A percentile compares a stretch with the other conserved stretches of the same genome.
phyloP scores from a whole-genome alignment of 92 coral and sea anemone species.

The Phymanthus crucifer region DNA sequence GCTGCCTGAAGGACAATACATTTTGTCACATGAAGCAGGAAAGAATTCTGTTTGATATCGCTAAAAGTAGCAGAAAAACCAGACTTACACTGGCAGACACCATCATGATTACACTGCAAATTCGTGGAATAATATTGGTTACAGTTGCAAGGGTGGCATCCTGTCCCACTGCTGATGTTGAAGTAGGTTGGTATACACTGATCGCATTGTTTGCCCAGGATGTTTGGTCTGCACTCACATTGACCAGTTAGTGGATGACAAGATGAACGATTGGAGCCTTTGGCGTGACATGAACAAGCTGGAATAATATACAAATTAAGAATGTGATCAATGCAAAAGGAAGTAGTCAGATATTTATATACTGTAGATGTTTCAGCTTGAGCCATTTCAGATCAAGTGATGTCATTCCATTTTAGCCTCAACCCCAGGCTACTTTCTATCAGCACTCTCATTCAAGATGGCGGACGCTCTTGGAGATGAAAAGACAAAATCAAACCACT shows the following conservation, averaged over 20 bases:
- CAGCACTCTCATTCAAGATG: too few relatives aligned
- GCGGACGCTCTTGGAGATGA: too few relatives aligned
- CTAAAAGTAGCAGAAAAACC: conserved; percentile 77
- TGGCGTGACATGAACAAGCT: conserved; percentile 75
- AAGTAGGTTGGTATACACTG: conserved; percentile 59
- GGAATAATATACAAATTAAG: neutral
- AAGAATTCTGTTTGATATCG: too few relatives aligned
- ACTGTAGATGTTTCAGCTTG: too few relatives aligned
- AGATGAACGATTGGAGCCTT: conserved; percentile 65
- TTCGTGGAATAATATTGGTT: conserved; percentile 56
- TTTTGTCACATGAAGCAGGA: too few relatives aligned
- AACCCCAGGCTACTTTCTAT: too few relatives aligned
- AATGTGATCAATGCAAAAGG: neutral
- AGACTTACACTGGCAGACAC: conserved; percentile 68
- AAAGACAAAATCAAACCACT: too few relatives aligned
- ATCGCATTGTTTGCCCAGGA: conserved; percentile 66
- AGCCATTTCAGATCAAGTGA: too few relatives aligned
- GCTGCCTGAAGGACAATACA: too few relatives aligned
- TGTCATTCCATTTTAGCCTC: too few relatives aligned
- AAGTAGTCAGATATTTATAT: too few relatives aligned
- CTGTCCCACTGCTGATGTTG: conserved; percentile 77
- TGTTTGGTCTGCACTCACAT: conserved; percentile 73
- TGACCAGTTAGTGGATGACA: conserved; percentile 82
- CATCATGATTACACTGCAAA: conserved; percentile 70
- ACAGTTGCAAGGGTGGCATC: conserved; percentile 85